Conservation (phyloP, 1,140 invertebrate species). For the Probaryconus sp. region DNA sequence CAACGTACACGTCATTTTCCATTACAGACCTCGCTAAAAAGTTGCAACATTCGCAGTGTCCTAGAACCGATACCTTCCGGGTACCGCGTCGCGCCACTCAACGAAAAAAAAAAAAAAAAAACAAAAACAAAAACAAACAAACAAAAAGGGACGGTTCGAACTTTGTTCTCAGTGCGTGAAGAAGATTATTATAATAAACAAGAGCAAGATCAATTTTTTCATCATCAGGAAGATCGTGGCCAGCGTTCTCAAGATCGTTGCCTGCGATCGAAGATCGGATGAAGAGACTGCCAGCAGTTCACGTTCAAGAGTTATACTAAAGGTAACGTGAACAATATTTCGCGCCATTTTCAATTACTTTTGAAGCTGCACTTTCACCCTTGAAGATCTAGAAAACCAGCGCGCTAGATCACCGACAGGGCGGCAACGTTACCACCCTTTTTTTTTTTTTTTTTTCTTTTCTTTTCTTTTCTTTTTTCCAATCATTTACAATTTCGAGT, state of each 20-base stretch:
- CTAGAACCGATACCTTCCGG: too few species aligned
- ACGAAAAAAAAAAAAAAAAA: not conserved
- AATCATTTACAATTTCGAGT: too few species aligned
- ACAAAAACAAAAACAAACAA: not conserved
- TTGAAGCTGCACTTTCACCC: constrained; percentile 26
- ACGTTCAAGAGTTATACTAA: constrained; percentile 74
- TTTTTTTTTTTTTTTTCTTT: constrained; percentile 4
- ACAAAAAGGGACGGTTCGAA: not conserved
- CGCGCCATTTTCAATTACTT: constrained; percentile 33
- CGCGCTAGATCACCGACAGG: constrained; percentile 33
- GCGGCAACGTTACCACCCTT: constrained; percentile 42
- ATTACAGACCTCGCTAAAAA: constrained; percentile 51
- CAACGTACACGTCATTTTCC: constrained; percentile 73
- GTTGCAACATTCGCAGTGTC: constrained; percentile 25
- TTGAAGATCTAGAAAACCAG: constrained; percentile 14
- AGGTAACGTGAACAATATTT: constrained; percentile 69
- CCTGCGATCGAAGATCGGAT: constrained; percentile 47
- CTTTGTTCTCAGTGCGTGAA: constrained; percentile 18
- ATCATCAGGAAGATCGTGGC: constrained; percentile 1
- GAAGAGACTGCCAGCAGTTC: constrained; percentile 68
- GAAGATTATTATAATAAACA: not conserved
- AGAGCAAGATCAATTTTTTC: not conserved
- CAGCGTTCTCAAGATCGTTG: constrained; percentile 38
- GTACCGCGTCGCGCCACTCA: not conserved
- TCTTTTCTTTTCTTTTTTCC: too few species aligned